Evolutionary conservation across 1,140 invertebrate species (phyloP), one percentile per base, ranked within the genome.

Genomic region (Ruditapes philippinarum): DNA sequence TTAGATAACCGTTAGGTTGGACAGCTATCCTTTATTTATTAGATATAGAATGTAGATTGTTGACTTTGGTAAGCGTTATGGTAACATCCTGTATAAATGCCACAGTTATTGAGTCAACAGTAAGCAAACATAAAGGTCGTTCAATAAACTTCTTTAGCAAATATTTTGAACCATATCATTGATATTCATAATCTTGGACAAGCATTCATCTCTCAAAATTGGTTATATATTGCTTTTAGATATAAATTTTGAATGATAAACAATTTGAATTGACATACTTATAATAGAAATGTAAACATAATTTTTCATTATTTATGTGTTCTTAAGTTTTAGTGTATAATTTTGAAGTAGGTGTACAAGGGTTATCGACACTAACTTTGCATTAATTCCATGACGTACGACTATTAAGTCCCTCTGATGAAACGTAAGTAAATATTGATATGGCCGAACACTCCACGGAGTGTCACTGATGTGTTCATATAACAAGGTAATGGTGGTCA

Each of bases 91-190:
- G 33, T 78, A 78, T 78, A 78, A 54, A 51, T 51, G 74, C 25
- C 42, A 78, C 12, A 19, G 45, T 51, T 19, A 78, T 78, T 54
- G 42, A 33, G 49, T 54, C 19, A 31, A 78, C 19, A 36, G 45
- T 36, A 51, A 33, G 74, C 36, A 78, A 78, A 78, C 31, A 78
- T 19, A 51, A 36, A 54, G 45, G 49, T 54, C 45, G n/a, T 78
- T 78, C 74, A 54, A 2, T 17, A 33, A 78, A 36, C 49, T 54
- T 54, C 74, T 49, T 51, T 12, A 57, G 25, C 45, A 78, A 78
- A 78, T 54, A 74, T 74, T 74, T 74, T 74, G 70, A 42, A 74
- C 70, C n/a, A n/a, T 74, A 78, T 78, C 74, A 31, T 57, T 28
- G 36, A 51, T 9, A 25, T 0, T 31, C n/a, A 51, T 36, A 51